phyloP scores from a whole-genome alignment of 2,797 vertebrate genomes.

The Muraenolepis orangiensis region DNA sequence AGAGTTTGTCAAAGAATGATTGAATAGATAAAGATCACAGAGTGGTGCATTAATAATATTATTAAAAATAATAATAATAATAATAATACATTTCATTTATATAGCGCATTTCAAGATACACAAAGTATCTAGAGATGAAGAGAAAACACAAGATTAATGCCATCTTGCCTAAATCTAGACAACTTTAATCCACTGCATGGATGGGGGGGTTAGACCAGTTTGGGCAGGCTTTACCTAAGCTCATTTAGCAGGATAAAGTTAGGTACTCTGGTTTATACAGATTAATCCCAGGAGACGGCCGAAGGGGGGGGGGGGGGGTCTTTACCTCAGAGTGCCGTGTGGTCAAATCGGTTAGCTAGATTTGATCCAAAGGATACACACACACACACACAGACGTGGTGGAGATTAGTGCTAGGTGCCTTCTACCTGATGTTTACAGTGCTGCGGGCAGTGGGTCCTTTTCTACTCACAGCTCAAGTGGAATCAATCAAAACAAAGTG shows the following conservation, averaged over 20 bases:
- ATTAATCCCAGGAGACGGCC: constrained; percentile 37
- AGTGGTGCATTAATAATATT: constrained; percentile 28
- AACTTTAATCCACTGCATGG: constrained; percentile 45
- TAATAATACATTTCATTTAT: too few relatives aligned
- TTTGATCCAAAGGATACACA: not conserved
- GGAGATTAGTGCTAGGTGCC: not conserved
- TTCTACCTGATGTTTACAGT: not conserved
- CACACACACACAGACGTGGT: not conserved
- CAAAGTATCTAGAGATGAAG: too few relatives aligned
- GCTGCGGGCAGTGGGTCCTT: too few relatives aligned
- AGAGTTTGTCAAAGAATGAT: not conserved
- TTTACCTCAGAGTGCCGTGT: not conserved
- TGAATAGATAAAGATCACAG: constrained; percentile 15
- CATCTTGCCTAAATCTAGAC: constrained; percentile 25
- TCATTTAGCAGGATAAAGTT: constrained; percentile 48
- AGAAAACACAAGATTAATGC: too few relatives aligned
- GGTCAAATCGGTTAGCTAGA: not conserved
- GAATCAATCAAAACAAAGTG: too few relatives aligned
- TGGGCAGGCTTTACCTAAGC: constrained; percentile 35
- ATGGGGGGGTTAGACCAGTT: constrained; percentile 1
- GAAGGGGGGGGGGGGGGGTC: too few relatives aligned
- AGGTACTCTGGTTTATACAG: constrained; percentile 46
- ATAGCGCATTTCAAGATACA: too few relatives aligned
- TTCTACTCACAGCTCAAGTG: too few relatives aligned
- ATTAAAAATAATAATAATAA: too few relatives aligned